Percentiles rank a stretch among this genome's conserved stretches.
Evolutionary conservation across 2,113 vertebrate species (phyloP).

Genomic region (Sciurus niger): DNA sequence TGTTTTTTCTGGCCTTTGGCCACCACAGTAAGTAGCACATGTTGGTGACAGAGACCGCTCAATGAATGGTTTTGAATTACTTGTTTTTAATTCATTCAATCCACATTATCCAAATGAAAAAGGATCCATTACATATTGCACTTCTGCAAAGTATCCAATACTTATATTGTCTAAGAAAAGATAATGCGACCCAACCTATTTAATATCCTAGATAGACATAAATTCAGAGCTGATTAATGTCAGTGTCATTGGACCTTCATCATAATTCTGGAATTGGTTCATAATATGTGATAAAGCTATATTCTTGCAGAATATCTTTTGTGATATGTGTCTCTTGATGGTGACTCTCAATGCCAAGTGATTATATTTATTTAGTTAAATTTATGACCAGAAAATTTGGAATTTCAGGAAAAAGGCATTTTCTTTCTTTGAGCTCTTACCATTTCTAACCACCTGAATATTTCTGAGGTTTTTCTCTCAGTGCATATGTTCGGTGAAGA

Average conservation of each 20-base stretch:
- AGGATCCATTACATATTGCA: background rate
- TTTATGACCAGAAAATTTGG: background rate
- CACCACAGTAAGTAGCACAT: background rate
- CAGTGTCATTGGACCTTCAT: slow-evolving; percentile 3
- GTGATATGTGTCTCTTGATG: slow-evolving; percentile 72
- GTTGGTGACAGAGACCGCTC: background rate
- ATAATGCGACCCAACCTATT: background rate
- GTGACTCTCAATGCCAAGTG: slow-evolving; percentile 67
- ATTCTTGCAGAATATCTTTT: slow-evolving; percentile 78
- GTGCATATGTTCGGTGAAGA: slow-evolving; percentile 64
- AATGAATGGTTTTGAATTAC: background rate
- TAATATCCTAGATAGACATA: slow-evolving; percentile 20
- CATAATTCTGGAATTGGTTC: background rate
- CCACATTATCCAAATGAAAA: background rate
- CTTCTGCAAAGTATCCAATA: background rate
- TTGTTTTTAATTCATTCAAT: background rate
- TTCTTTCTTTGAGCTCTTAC: background rate
- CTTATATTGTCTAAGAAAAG: slow-evolving; percentile 42
- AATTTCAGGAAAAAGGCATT: background rate
- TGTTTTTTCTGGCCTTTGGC: background rate
- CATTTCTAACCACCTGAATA: slow-evolving; percentile 32
- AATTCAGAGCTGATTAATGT: slow-evolving; percentile 32
- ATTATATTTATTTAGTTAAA: slow-evolving; percentile 64
- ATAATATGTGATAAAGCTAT: slow-evolving; percentile 56
- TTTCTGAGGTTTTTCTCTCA: slow-evolving; percentile 43